Evolutionary conservation across 2,888 invertebrate species (phyloP), one percentile per base, ranked within the genome.

Genomic region (Microctonus brassicae): DNA sequence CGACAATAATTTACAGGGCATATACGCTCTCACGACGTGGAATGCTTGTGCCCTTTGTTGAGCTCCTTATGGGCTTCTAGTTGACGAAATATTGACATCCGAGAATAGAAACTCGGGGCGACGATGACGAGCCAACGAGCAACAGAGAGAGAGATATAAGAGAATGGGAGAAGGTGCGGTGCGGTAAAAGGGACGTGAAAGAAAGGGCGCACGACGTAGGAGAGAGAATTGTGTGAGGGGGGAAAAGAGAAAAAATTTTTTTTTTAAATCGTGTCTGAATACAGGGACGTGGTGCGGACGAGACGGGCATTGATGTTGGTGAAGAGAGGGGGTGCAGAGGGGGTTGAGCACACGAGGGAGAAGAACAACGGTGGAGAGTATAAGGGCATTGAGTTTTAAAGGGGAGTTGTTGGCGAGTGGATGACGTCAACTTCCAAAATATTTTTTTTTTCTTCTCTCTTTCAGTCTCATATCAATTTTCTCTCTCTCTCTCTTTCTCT

Each of bases 171-270:
- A 71, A 70, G 69, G 64, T 22, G 47, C 17, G 47, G 17, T 17
- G n/a, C 4, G 20, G 9, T 4, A 5, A 17, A n/a, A n/a, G 47
- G 1, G 47, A 20, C 6, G 47, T 47, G 47, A 6, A 62, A 6
- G 6, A 7, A 47, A 20, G n/a, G 47, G 17, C 20, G 17, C 4
- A 47, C 17, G 17, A 47, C 17, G 9, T 47, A 17, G 47, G 17
- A 47, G 17, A 47, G n/a, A 47, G 13, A 62, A 60, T 42, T 62
- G 69, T 72, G 89, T 89, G 89, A 88, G 85, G 76, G 88, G 89
- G 74, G 88, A 88, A 76, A 85, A 87, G 72, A 84, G 88, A 70
- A 88, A 89, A 83, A 87, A 88, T n/a, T n/a, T n/a, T n/a, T n/a
- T n/a, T n/a, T n/a, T n/a, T n/a, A n/a, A n/a, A n/a, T n/a, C n/a